Conservation (phyloP, 2,888 invertebrate genomes). For the Mimachlamys varia region DNA sequence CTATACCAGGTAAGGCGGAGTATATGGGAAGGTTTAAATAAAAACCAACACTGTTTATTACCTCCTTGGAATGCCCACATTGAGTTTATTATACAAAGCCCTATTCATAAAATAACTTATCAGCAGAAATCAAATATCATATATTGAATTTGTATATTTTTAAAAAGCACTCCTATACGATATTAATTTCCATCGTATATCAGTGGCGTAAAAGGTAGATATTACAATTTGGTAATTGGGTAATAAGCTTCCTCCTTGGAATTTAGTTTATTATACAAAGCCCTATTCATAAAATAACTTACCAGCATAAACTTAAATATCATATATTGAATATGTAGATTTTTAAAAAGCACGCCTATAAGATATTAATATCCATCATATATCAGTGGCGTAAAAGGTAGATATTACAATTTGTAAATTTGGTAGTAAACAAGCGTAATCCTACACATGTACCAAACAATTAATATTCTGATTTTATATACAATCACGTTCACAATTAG, state of each 20-base stretch:
- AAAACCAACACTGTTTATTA: background rate
- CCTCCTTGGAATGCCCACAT: background rate
- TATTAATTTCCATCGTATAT: background rate
- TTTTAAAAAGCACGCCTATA: background rate
- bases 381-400: too few relatives aligned
- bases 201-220: too few relatives aligned
- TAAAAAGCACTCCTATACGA: background rate
- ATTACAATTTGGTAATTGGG: too few relatives aligned
- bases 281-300: background rate
- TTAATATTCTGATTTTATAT: background rate
- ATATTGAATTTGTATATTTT: background rate
- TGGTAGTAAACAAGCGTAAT: too few relatives aligned
- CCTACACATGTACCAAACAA: background rate
- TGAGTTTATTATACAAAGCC: background rate
- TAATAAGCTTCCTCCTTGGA: background rate
- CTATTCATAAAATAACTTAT: background rate
- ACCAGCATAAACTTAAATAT: background rate
- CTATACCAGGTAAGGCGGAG: background rate
- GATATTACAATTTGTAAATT: too few relatives aligned
- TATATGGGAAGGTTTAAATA: background rate
- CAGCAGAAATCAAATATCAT: background rate
- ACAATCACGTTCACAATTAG: background rate
- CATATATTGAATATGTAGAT: background rate
- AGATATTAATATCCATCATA: background rate
- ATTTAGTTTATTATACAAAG: background rate